Evolutionary conservation across 1,140 invertebrate genomes (phyloP).

Genomic region (Danaus melanippus): DNA sequence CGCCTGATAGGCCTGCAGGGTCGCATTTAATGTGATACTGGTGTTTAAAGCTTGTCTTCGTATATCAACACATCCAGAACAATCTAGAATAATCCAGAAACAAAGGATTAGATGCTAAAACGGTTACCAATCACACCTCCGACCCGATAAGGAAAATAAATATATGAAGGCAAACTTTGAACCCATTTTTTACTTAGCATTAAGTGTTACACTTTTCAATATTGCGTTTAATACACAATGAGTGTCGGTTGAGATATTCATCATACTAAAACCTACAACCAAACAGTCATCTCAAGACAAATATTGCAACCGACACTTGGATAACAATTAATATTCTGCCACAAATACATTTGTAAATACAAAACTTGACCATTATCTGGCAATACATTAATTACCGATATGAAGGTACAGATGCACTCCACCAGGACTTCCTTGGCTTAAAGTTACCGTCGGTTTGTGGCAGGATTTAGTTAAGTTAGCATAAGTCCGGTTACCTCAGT

Average conservation of each 20-base stretch:
- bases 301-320: slow-evolving; percentile 13
- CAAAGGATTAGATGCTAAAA: neutral
- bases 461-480: slow-evolving; percentile 36
- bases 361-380: slow-evolving; percentile 1
- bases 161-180: slow-evolving; percentile 22
- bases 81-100: too few species aligned
- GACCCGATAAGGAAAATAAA: neutral
- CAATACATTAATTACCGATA: slow-evolving; percentile 3
- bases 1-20: slow-evolving; percentile 33
- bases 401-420: slow-evolving; percentile 1
- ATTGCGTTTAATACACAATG: slow-evolving; percentile 17
- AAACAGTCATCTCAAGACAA: neutral
- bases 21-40: slow-evolving; percentile 41
- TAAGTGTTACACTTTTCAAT: slow-evolving; percentile 34
- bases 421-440: neutral
- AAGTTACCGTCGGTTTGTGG: slow-evolving; percentile 21
- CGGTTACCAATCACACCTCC: neutral
- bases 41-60: slow-evolving; percentile 28
- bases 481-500: slow-evolving; percentile 58
- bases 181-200: slow-evolving; percentile 21
- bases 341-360: slow-evolving; percentile 5
- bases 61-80: slow-evolving; percentile 6
- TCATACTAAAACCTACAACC: neutral
- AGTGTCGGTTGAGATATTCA: slow-evolving; percentile 21
- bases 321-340: slow-evolving; percentile 5